A percentile compares a stretch with the other conserved stretches of the same genome.
Evolutionary conservation across 1,140 invertebrate genomes (phyloP).

Genomic region (Pectinophora gossypiella): DNA sequence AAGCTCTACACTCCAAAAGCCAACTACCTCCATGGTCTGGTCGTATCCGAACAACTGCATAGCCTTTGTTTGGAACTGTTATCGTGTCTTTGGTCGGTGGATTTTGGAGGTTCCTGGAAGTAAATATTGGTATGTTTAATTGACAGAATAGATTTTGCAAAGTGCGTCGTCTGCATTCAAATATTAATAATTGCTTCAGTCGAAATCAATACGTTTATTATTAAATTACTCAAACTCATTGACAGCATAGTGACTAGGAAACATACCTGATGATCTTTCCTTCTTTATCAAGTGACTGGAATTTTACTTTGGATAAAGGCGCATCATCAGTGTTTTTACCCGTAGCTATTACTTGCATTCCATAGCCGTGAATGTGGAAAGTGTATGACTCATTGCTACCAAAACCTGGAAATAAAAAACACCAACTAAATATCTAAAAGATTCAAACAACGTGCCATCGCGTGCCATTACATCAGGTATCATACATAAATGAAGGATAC

Average conservation of each 20-base stretch:
- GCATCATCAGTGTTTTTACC: constrained; percentile 40
- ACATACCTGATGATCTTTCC: constrained; percentile 56
- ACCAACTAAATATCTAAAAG: not conserved
- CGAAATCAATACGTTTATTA: too few relatives aligned
- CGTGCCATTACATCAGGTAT: too few relatives aligned
- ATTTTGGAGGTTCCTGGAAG: constrained; percentile 59
- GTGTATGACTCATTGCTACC: constrained; percentile 61
- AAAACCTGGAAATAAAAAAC: constrained; percentile 43
- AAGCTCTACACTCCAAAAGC: constrained; percentile 69
- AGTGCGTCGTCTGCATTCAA: too few relatives aligned
- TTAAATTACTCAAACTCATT: too few relatives aligned
- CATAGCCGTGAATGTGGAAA: constrained; percentile 69
- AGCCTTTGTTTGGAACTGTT: constrained; percentile 75
- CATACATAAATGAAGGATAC: too few relatives aligned
- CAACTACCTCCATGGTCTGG: constrained; percentile 73
- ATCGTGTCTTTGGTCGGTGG: constrained; percentile 76
- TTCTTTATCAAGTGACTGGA: constrained; percentile 37
- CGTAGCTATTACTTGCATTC: constrained; percentile 57
- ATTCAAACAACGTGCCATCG: too few relatives aligned
- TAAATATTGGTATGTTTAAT: too few relatives aligned
- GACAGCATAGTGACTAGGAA: too few relatives aligned
- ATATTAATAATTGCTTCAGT: too few relatives aligned
- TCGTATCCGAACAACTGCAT: constrained; percentile 70
- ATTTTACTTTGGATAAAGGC: constrained; percentile 44
- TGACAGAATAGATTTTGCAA: too few relatives aligned